Conservation (phyloP, 92 coral and sea anemone species). For the Porites evermanni region DNA sequence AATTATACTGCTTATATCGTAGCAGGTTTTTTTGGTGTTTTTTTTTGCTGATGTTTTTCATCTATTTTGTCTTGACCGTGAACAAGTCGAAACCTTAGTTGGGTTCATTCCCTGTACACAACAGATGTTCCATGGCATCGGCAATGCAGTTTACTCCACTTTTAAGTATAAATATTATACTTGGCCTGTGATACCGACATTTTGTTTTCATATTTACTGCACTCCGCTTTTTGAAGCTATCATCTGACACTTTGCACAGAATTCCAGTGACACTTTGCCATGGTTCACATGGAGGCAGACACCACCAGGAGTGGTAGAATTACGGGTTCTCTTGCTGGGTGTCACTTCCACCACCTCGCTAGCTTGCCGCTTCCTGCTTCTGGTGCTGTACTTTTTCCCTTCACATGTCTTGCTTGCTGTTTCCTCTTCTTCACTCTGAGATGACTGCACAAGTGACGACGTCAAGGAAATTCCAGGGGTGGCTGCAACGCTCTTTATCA, state of each 20-base stretch:
- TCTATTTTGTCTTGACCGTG: constrained; percentile 7
- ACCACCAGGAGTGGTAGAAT: constrained; percentile 66
- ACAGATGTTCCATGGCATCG: neutral
- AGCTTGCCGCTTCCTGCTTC: constrained; percentile 49
- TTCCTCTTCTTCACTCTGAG: constrained; percentile 9
- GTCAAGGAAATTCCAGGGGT: constrained; percentile 90
- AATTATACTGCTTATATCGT: neutral
- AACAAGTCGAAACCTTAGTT: neutral
- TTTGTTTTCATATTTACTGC: constrained; percentile 61
- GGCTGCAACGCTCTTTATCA: constrained; percentile 78
- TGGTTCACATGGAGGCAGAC: constrained; percentile 92
- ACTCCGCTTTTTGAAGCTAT: constrained; percentile 59
- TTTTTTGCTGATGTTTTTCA: neutral
- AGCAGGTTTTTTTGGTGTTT: constrained; percentile 21
- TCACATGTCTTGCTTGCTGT: constrained; percentile 2
- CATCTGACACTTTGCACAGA: constrained; percentile 86
- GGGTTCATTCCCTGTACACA: constrained; percentile 22
- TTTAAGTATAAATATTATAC: constrained; percentile 56
- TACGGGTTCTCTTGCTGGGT: constrained; percentile 30
- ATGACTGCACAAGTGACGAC: constrained; percentile 67
- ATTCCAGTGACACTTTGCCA: constrained; percentile 91
- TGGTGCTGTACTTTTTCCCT: constrained; percentile 38
- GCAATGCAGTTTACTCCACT: constrained; percentile 15
- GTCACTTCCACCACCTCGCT: neutral
- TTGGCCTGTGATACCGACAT: constrained; percentile 85